Percentiles rank a stretch among this genome's conserved stretches.
Conservation (phyloP, 2,113 vertebrate genomes). For the Nibea coibor region DNA sequence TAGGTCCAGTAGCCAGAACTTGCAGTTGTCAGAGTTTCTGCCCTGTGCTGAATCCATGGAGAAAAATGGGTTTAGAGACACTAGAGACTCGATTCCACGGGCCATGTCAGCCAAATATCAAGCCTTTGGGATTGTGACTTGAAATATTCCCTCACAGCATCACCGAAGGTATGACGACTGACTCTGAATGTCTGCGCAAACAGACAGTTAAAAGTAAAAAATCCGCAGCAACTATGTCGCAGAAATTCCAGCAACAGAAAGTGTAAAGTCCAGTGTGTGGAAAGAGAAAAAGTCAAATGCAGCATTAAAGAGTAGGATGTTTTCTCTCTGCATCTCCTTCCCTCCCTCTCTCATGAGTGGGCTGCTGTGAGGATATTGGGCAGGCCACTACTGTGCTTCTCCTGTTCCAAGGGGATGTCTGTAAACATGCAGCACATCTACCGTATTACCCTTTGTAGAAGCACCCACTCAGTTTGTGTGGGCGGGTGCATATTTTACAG, state of each 20-base stretch:
- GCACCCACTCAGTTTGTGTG: conserved; percentile 81
- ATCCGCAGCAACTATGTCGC: not conserved
- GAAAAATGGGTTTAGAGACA: conserved; percentile 85
- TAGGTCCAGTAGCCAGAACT: conserved; percentile 97
- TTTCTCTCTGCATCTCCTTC: conserved; percentile 57
- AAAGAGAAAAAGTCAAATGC: conserved; percentile 67
- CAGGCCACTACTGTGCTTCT: conserved; percentile 83
- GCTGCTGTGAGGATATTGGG: conserved; percentile 82
- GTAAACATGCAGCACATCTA: conserved; percentile 86
- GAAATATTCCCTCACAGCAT: conserved; percentile 54
- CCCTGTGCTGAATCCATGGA: conserved; percentile 84
- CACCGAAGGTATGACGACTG: not conserved
- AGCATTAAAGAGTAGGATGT: conserved; percentile 67
- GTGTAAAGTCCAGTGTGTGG: conserved; percentile 40
- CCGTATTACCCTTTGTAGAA: conserved; percentile 89
- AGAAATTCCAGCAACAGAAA: conserved; percentile 39
- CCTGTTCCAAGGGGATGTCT: conserved; percentile 84
- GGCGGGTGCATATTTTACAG: conserved; percentile 71
- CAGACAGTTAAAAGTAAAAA: not conserved
- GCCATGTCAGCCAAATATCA: conserved; percentile 83
- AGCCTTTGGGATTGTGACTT: conserved; percentile 4
- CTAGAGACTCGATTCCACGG: conserved; percentile 86
- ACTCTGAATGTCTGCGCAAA: not conserved
- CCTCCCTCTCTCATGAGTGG: conserved; percentile 67
- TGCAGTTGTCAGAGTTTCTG: conserved; percentile 88